Conservation (phyloP, 2,113 vertebrate genomes). For the Galbula dea region DNA sequence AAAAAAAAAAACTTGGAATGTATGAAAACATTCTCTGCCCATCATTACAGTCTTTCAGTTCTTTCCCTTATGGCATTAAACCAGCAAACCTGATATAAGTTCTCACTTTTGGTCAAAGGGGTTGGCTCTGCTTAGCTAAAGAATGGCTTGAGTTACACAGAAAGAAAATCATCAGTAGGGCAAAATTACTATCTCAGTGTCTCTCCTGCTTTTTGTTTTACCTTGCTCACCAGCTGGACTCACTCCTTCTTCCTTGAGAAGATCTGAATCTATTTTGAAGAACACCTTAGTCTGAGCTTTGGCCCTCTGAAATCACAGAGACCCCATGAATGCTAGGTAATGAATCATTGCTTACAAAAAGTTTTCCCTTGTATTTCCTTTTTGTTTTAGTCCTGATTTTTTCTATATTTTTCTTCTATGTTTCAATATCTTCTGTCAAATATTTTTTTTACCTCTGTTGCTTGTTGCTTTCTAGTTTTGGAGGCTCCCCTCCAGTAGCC, state of each 20-base stretch:
- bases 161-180: not conserved
- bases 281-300: accelerated
- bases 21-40: not conserved
- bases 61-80: not conserved
- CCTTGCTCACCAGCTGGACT: not conserved
- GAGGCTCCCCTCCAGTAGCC: not conserved
- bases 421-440: not conserved
- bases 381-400: not conserved
- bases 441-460: not conserved
- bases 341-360: not conserved
- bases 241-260: not conserved
- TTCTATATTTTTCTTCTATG: not conserved
- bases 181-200: not conserved
- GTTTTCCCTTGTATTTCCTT: not conserved
- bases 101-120: not conserved
- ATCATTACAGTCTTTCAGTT: not conserved
- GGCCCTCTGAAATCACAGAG: not conserved
- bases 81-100: not conserved
- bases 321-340: not conserved
- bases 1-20: not conserved
- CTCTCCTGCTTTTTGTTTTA: not conserved
- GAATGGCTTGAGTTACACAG: not conserved
- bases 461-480: not conserved
- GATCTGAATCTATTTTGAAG: not conserved
- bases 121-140: not conserved